Percentiles rank a stretch among this genome's conserved stretches.
phyloP scores from a whole-genome alignment of 2,797 vertebrate species.

The Lycodopsis pacificus region DNA sequence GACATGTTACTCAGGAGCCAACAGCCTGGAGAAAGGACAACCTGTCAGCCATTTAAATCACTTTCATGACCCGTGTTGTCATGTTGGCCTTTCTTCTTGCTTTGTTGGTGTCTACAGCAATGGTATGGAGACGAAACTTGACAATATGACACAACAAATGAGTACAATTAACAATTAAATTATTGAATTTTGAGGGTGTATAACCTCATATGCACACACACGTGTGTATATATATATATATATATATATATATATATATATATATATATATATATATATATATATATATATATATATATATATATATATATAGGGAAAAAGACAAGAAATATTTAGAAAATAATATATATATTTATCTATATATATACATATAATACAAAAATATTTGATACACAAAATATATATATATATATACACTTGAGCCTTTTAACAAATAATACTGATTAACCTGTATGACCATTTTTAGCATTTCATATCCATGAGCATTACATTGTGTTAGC shows the following conservation, averaged over 20 bases:
- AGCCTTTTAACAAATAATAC: not conserved
- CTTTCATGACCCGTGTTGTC: slow-evolving; percentile 6
- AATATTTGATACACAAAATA: too few species aligned
- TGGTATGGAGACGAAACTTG: not conserved
- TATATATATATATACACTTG: too few species aligned
- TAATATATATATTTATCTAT: too few species aligned
- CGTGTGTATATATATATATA: not conserved
- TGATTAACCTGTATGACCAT: not conserved
- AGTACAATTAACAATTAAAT: not conserved
- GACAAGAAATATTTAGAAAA: too few species aligned
- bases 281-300: too few species aligned
- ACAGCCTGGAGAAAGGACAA: slow-evolving; percentile 8
- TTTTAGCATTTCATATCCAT: not conserved
- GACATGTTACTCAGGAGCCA: slow-evolving; percentile 4
- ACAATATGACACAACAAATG: not conserved
- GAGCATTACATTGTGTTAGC: not conserved
- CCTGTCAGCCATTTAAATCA: slow-evolving; percentile 12
- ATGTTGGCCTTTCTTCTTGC: not conserved
- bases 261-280: not conserved
- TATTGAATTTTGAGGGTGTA: not conserved
- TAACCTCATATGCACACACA: not conserved
- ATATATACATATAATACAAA: too few species aligned
- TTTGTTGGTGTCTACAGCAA: not conserved
- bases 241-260: too few species aligned
- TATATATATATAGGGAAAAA: not conserved